Evolutionary conservation across 2,888 invertebrate genomes (phyloP).

Genomic region (Dynastes grantii): DNA sequence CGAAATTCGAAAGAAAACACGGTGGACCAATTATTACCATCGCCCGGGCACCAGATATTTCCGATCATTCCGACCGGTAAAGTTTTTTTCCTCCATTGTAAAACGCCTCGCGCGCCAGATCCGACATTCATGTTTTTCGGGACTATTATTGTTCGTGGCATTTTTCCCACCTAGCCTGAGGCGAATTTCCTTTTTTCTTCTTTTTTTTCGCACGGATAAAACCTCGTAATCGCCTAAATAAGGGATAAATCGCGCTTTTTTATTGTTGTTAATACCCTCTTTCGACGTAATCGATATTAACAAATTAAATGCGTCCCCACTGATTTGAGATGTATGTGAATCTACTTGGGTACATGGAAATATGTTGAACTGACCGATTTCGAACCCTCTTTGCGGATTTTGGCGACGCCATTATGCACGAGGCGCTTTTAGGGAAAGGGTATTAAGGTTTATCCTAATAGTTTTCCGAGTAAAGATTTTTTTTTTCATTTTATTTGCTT

Average conservation of each 20-base stretch:
- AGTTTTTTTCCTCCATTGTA: conserved; percentile 1
- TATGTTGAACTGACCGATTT: not conserved
- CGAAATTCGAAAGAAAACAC: conserved; percentile 15
- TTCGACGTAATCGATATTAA: conserved; percentile 2
- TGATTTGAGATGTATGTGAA: not conserved
- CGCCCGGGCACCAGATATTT: not conserved
- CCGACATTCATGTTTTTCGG: conserved; percentile 9
- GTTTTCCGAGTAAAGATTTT: too few relatives aligned
- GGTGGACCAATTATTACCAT: conserved; percentile 10
- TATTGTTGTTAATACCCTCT: conserved; percentile 23
- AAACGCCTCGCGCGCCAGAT: conserved; percentile 4
- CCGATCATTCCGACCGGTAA: not conserved
- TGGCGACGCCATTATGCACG: too few relatives aligned
- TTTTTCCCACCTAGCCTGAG: not conserved
- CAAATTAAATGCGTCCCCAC: conserved; percentile 1
- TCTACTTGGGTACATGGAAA: not conserved
- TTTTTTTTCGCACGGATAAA: not conserved
- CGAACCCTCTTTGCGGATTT: too few relatives aligned
- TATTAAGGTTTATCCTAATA: too few relatives aligned
- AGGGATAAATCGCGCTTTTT: conserved; percentile 22
- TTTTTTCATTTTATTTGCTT: too few relatives aligned
- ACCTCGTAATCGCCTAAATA: conserved; percentile 18
- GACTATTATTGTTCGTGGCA: conserved; percentile 9
- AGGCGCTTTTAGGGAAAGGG: too few relatives aligned
- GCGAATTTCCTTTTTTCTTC: not conserved